Conservation (phyloP, 2,888 invertebrate genomes). For the Escarpia spicata region DNA sequence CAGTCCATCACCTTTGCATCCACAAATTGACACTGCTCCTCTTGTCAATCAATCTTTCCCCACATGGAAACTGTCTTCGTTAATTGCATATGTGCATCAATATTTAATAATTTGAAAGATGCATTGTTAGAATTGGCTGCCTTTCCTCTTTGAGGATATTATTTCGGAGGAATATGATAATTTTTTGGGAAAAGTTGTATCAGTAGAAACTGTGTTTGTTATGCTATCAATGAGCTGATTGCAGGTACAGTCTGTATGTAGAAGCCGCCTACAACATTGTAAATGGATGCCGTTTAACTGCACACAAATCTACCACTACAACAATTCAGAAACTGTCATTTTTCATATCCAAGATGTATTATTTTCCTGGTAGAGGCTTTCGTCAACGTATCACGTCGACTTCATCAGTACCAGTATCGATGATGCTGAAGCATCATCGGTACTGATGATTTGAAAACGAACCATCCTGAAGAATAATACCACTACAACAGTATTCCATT, state of each 20-base stretch:
- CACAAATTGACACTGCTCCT: not conserved
- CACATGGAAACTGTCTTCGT: not conserved
- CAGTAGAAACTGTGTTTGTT: not conserved
- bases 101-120: constrained; percentile 10
- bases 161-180: not conserved
- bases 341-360: no score
- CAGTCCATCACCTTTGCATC: not conserved
- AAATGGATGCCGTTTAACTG: not conserved
- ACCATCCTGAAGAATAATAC: no score
- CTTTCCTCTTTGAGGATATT: not conserved
- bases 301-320: not conserved
- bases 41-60: not conserved
- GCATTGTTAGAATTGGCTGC: not conserved
- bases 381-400: no score
- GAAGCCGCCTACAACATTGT: not conserved
- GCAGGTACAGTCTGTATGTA: not conserved
- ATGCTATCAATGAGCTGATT: not conserved
- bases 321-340: no score
- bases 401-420: no score
- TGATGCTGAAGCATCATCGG: no score
- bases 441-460: no score
- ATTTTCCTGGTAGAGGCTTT: no score
- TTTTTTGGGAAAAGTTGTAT: not conserved
- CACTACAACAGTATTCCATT: no score
- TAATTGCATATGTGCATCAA: not conserved